A percentile compares a stretch with the other conserved stretches of the same genome.
Evolutionary conservation across 2,888 invertebrate species (phyloP).

Genomic region (Allacma fusca): DNA sequence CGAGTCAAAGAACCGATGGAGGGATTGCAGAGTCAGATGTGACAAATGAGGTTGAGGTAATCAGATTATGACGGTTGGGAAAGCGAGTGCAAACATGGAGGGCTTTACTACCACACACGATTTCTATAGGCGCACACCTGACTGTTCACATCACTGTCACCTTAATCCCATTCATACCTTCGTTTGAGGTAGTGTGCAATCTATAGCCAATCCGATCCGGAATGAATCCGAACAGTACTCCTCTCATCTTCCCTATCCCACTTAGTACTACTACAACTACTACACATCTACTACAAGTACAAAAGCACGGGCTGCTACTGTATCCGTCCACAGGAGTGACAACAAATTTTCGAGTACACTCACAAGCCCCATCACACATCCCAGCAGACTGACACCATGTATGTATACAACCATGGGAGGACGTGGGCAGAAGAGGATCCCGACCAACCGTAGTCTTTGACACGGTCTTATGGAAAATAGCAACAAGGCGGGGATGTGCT

Average conservation of each 20-base stretch:
- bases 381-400: no score
- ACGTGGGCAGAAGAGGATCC: neutral
- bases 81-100: constrained; percentile 61
- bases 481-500: constrained; percentile 28
- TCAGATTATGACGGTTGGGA: constrained; percentile 61
- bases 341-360: neutral
- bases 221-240: neutral
- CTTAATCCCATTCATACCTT: constrained; percentile 55
- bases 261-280: neutral
- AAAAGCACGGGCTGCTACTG: constrained; percentile 4
- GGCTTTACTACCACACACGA: constrained; percentile 61
- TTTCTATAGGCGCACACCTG: constrained; percentile 53
- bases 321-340: constrained; percentile 7
- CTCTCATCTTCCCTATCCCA: neutral
- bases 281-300: neutral
- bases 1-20: constrained; percentile 28
- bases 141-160: constrained; percentile 61
- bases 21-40: constrained; percentile 60
- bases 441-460: constrained; percentile 5
- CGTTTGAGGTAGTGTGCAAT: neutral
- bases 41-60: constrained; percentile 61
- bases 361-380: no score
- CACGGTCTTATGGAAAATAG: constrained; percentile 28
- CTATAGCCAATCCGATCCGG: constrained; percentile 26
- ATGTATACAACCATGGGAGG: no score